These are phyloP conservation scores for Tragelaphus buxtoni DNA, from an alignment of 2,113 vertebrate species.

Conservation along the genomic window DNA sequence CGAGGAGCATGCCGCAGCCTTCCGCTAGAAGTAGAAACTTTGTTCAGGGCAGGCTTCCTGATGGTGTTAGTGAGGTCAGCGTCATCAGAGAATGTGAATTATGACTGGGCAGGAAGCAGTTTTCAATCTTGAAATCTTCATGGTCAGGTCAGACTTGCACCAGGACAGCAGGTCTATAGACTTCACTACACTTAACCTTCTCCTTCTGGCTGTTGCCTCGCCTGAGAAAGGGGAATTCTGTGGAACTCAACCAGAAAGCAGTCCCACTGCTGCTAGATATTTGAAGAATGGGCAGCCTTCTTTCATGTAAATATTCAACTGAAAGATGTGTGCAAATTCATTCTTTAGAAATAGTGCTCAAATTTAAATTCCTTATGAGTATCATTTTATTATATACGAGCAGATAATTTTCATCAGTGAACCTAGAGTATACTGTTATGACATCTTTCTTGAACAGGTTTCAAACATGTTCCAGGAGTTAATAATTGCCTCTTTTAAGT, in stretches of 20 bases:
- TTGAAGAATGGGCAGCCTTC: neutral
- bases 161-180: neutral
- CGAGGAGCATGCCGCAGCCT: fast-evolving
- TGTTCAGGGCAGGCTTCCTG: neutral
- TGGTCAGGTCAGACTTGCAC: neutral
- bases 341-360: neutral
- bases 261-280: neutral
- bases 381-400: neutral
- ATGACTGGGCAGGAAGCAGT: neutral
- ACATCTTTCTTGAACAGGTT: neutral
- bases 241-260: neutral
- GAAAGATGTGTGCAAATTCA: neutral
- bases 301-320: neutral
- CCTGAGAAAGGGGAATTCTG: neutral
- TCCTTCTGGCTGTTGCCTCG: neutral
- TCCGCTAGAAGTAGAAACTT: neutral
- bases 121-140: neutral
- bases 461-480: neutral
- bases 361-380: neutral
- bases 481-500: neutral
- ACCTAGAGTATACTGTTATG: neutral
- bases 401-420: neutral
- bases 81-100: neutral
- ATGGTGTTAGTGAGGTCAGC: neutral
- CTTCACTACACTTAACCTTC: neutral